These are phyloP conservation scores for Eutolmus rufibarbis DNA, from an alignment of 2,888 invertebrate genomes.

Conservation along the genomic window DNA sequence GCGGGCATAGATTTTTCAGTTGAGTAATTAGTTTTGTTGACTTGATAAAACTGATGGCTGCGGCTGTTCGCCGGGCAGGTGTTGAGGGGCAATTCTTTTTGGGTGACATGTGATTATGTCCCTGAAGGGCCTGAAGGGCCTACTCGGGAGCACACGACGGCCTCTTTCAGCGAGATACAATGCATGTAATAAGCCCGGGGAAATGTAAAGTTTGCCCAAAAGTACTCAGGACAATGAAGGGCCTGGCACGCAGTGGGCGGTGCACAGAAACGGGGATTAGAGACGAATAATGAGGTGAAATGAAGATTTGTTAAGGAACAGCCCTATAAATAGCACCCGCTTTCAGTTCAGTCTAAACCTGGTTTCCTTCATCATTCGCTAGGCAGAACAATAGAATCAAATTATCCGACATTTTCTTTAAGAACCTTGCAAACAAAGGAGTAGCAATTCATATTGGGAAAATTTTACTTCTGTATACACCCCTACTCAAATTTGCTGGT, in stretches of 20 bases:
- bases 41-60: slow-evolving; percentile 38
- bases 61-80: neutral
- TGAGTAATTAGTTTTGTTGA: slow-evolving; percentile 42
- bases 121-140: neutral
- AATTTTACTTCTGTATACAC: neutral
- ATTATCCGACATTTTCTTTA: neutral
- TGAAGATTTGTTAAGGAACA: neutral
- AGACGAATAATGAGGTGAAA: neutral
- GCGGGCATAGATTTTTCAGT: slow-evolving; percentile 35
- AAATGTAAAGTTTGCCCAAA: neutral
- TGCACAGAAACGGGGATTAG: neutral
- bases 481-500: neutral
- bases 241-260: neutral
- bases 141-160: neutral
- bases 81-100: slow-evolving; percentile 26
- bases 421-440: neutral
- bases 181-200: slow-evolving; percentile 1
- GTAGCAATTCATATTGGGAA: neutral
- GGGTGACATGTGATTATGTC: slow-evolving; percentile 10
- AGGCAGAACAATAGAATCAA: neutral
- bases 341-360: neutral
- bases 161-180: neutral
- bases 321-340: neutral
- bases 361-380: neutral
- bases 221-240: neutral